Evolutionary conservation across 2,113 vertebrate genomes (phyloP).

Genomic region (Laticauda laticaudata): DNA sequence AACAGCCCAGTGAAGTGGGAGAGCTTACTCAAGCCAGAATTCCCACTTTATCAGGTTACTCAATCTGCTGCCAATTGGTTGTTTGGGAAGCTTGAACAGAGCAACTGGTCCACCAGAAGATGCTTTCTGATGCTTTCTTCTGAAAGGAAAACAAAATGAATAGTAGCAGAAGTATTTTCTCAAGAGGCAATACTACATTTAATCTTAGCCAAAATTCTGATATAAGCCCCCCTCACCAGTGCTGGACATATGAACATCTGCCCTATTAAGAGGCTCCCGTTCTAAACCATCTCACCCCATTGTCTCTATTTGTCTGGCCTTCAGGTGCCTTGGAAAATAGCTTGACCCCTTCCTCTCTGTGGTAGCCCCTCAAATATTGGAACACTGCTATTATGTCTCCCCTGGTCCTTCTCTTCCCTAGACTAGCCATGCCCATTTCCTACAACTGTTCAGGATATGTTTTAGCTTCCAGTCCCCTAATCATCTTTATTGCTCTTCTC

Average conservation of each 20-base stretch:
- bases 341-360: too few species aligned
- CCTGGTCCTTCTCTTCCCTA: too few species aligned
- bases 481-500: too few species aligned
- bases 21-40: neutral
- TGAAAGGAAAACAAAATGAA: neutral
- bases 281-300: neutral
- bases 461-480: too few species aligned
- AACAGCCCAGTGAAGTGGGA: neutral
- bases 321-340: too few species aligned
- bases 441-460: too few species aligned
- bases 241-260: neutral
- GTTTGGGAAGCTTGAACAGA: neutral
- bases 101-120: neutral
- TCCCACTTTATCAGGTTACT: neutral
- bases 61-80: neutral
- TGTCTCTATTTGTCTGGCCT: too few species aligned
- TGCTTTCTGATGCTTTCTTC: neutral
- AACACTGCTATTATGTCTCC: too few species aligned
- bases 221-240: neutral
- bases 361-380: too few species aligned
- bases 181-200: neutral
- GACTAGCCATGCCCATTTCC: too few species aligned
- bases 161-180: neutral
- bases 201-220: neutral
- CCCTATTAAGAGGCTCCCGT: neutral